These are phyloP conservation scores for Sialia sialis DNA, from an alignment of 2,113 vertebrate species.

Conservation along the genomic window DNA sequence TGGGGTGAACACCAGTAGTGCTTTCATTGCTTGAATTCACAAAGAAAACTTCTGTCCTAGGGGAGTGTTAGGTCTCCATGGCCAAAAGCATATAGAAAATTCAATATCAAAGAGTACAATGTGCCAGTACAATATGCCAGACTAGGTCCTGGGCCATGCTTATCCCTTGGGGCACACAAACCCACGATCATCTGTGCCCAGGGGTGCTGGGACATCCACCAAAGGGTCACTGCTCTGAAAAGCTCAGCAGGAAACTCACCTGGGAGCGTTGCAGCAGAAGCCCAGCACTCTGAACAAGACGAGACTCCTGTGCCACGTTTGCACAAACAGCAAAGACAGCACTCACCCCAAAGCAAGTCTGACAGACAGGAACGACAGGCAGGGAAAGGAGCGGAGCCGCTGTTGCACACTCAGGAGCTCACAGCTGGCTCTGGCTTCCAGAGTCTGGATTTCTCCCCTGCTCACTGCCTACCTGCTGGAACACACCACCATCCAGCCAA, in stretches of 20 bases:
- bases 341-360: not conserved
- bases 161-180: not conserved
- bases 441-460: not conserved
- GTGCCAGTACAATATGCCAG: not conserved
- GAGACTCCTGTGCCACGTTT: not conserved
- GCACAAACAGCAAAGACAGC: not conserved
- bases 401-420: not conserved
- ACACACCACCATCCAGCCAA: not conserved
- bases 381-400: not conserved
- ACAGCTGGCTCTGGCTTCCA: not conserved
- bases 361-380: not conserved
- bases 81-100: not conserved
- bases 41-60: not conserved
- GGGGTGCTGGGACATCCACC: not conserved
- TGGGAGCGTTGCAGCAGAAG: not conserved
- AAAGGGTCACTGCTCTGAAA: not conserved
- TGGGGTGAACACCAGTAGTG: not conserved
- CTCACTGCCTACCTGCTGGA: not conserved
- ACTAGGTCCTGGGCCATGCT: not conserved
- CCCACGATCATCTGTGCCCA: fast-evolving
- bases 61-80: not conserved
- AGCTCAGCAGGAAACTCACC: fast-evolving
- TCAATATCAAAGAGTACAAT: not conserved
- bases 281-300: fast-evolving
- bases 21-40: not conserved